These are phyloP conservation scores for Chelonia mydas DNA, from an alignment of 2,797 vertebrate genomes.

Conservation along the genomic window DNA sequence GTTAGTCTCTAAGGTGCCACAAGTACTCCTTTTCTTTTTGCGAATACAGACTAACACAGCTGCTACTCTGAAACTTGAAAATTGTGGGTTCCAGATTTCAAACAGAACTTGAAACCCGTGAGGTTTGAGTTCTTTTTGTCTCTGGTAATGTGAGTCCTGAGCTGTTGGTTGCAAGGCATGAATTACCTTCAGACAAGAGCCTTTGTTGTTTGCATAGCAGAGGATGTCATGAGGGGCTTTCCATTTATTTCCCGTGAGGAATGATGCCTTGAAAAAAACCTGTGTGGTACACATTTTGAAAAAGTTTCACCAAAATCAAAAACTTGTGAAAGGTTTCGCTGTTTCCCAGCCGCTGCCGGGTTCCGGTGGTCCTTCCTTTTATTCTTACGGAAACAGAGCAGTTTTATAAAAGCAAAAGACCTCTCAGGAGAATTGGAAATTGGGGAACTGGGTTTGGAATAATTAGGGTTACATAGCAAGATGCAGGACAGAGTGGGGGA, in stretches of 20 bases:
- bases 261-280: background rate
- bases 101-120: rapidly evolving
- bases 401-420: background rate
- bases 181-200: background rate
- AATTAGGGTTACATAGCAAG: background rate
- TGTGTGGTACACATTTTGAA: background rate
- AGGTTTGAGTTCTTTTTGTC: background rate
- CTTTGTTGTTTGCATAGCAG: background rate
- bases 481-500: background rate
- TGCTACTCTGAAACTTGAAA: background rate
- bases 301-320: background rate
- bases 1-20: no score
- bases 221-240: background rate
- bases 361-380: no score
- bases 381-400: background rate
- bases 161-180: background rate
- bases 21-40: no score
- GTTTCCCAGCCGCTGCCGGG: background rate
- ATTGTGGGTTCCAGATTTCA: background rate
- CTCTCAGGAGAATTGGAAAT: background rate
- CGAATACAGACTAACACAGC: no score
- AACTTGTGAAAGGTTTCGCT: background rate
- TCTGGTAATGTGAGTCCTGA: background rate
- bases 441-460: background rate
- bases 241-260: background rate